A percentile compares a stretch with the other conserved stretches of the same genome.
Conservation (phyloP, 2,113 vertebrate species). For the Epinephelus fuscoguttatus region DNA sequence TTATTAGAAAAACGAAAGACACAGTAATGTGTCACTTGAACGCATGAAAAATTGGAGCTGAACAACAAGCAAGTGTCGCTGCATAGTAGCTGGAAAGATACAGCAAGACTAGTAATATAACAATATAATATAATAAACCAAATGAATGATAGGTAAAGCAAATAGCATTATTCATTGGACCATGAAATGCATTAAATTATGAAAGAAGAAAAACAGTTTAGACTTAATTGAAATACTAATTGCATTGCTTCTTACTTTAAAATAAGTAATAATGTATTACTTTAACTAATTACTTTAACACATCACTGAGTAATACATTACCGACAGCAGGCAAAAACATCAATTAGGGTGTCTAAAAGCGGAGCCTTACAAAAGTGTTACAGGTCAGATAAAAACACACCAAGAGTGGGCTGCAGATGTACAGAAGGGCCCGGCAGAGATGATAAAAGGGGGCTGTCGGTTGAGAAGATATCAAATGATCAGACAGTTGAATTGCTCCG, state of each 20-base stretch:
- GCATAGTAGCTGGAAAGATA: neutral
- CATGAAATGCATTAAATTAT: constrained; percentile 22
- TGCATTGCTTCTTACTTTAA: neutral
- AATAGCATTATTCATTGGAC: neutral
- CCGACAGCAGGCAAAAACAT: neutral
- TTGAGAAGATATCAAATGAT: constrained; percentile 52
- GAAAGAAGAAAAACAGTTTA: constrained; percentile 2
- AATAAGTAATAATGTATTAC: neutral
- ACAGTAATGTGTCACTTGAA: neutral
- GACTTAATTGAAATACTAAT: constrained; percentile 23
- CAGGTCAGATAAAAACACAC: constrained; percentile 50
- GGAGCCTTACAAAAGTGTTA: neutral
- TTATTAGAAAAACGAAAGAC: neutral
- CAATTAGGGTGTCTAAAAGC: constrained; percentile 2
- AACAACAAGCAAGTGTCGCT: neutral
- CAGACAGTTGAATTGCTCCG: constrained; percentile 60
- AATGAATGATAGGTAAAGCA: constrained; percentile 8
- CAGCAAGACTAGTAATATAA: constrained; percentile 1
- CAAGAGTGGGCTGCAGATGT: constrained; percentile 14
- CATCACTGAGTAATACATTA: constrained; percentile 15
- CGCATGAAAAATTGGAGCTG: neutral
- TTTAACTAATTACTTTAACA: constrained; percentile 42
- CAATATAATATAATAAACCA: neutral
- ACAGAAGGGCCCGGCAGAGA: constrained; percentile 15
- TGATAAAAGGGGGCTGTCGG: constrained; percentile 44